Percentiles rank a stretch among this genome's conserved stretches.
phyloP scores from a whole-genome alignment of 2,113 vertebrate genomes.

The Pygoscelis adeliae region DNA sequence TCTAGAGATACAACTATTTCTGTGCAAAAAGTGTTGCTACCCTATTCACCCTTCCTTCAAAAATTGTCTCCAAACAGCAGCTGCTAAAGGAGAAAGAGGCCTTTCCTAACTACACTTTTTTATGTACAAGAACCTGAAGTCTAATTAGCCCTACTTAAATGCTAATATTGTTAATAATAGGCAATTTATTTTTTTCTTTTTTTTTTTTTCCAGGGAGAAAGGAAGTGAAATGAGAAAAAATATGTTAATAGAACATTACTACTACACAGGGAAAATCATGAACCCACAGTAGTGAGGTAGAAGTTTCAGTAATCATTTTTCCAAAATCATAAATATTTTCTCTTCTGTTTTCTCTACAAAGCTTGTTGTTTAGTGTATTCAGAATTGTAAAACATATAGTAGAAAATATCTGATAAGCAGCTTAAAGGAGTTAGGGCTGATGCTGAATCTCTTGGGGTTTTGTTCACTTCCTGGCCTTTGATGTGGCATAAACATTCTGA shows the following conservation, averaged over 20 bases:
- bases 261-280: neutral
- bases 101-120: neutral
- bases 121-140: neutral
- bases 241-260: neutral
- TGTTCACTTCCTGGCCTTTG: neutral
- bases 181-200: neutral
- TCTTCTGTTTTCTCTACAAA: neutral
- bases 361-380: rapidly evolving
- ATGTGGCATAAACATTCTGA: neutral
- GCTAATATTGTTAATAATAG: neutral
- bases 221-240: neutral
- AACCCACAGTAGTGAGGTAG: neutral
- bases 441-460: neutral
- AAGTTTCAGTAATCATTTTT: neutral
- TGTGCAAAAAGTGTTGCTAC: neutral
- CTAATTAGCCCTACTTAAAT: neutral
- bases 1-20: neutral
- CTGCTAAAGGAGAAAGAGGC: neutral
- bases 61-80: neutral
- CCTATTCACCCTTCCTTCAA: neutral
- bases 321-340: neutral
- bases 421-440: neutral
- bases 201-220: neutral
- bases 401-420: neutral
- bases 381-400: neutral